Evolutionary conservation across 2,888 invertebrate genomes (phyloP).

Genomic region (Epinotia demarniana): DNA sequence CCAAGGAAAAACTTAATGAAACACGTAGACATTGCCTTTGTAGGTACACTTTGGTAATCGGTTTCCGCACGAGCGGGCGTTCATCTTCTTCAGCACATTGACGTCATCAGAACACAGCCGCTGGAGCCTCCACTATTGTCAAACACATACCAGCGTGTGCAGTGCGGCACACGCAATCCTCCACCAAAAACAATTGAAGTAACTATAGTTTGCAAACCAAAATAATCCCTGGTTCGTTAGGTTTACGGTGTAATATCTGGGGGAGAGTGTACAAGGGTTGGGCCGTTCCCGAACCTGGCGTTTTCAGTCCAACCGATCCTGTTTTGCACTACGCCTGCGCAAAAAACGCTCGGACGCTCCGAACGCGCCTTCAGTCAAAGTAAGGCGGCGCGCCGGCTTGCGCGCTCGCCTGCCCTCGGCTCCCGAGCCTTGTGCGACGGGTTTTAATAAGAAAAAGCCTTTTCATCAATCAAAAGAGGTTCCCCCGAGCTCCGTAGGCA

Average conservation of each 20-base stretch:
- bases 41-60: slow-evolving; percentile 53
- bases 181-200: slow-evolving; percentile 50
- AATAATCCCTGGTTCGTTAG: slow-evolving; percentile 28
- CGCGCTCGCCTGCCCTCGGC: slow-evolving; percentile 83
- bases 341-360: slow-evolving; percentile 58
- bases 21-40: slow-evolving; percentile 17
- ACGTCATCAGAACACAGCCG: slow-evolving; percentile 80
- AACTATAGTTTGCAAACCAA: slow-evolving; percentile 22
- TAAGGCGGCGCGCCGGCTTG: slow-evolving; percentile 83
- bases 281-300: slow-evolving; percentile 52
- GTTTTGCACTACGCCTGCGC: slow-evolving; percentile 76
- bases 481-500: slow-evolving; percentile 57
- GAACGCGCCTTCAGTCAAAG: slow-evolving; percentile 73
- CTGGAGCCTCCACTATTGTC: slow-evolving; percentile 76
- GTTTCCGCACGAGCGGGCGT: slow-evolving; percentile 61
- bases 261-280: slow-evolving; percentile 49
- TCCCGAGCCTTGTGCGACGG: slow-evolving; percentile 68
- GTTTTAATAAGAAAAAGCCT: slow-evolving; percentile 58
- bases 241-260: slow-evolving; percentile 49
- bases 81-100: slow-evolving; percentile 66
- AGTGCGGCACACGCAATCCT: slow-evolving; percentile 82
- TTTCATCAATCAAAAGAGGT: slow-evolving; percentile 76
- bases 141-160: slow-evolving; percentile 83
- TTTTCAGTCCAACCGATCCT: slow-evolving; percentile 77
- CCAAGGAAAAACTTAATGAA: neutral